Percentiles rank a stretch among this genome's conserved stretches.
Evolutionary conservation across 1,140 invertebrate species (phyloP).

Genomic region (Drosophila teissieri): DNA sequence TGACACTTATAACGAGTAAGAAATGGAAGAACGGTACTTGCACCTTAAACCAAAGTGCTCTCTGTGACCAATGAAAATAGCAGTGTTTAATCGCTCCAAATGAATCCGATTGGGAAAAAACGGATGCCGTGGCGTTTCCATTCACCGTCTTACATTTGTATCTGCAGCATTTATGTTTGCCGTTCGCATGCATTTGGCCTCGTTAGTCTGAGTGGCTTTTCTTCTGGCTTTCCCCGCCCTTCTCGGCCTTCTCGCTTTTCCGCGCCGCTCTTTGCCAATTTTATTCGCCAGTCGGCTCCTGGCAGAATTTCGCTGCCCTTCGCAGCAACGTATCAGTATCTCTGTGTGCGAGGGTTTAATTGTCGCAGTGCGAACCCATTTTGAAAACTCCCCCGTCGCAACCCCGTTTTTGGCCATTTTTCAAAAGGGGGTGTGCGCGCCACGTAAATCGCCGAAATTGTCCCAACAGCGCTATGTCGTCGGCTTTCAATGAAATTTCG

Average conservation of each 20-base stretch:
- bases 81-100: too few species aligned
- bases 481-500: slow-evolving; percentile 71
- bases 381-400: background rate
- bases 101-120: background rate
- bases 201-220: slow-evolving; percentile 58
- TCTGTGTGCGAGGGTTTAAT: slow-evolving; percentile 55
- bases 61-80: too few species aligned
- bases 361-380: slow-evolving; percentile 53
- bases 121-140: too few species aligned
- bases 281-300: background rate
- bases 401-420: slow-evolving; percentile 56
- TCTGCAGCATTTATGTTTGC: slow-evolving; percentile 45
- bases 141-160: background rate
- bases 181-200: slow-evolving; percentile 72
- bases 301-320: slow-evolving; percentile 15
- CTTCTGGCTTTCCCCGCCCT: slow-evolving; percentile 45
- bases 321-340: background rate
- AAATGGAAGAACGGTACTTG: too few species aligned
- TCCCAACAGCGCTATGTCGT: slow-evolving; percentile 47
- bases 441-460: slow-evolving; percentile 68
- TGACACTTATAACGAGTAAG: too few species aligned
- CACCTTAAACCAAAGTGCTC: too few species aligned
- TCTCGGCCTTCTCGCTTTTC: slow-evolving; percentile 6
- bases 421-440: slow-evolving; percentile 37
- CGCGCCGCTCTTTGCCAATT: slow-evolving; percentile 1